Conservation (phyloP, 1,140 invertebrate species). For the Notospermus geniculatus region DNA sequence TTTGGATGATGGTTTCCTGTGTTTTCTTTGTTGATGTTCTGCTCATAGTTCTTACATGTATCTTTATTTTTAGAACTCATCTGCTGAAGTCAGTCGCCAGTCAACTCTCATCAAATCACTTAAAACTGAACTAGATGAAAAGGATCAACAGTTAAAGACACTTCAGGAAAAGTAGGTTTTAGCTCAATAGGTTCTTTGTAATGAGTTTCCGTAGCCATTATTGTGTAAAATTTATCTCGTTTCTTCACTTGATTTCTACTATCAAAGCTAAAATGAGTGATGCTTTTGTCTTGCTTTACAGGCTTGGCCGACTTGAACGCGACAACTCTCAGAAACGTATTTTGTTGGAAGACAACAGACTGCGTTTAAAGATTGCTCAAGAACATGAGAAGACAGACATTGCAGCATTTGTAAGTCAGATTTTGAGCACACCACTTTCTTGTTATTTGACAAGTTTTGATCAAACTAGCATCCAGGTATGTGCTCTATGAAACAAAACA, state of each 20-base stretch:
- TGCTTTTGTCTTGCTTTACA: constrained; percentile 35
- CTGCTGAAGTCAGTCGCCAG: constrained; percentile 41
- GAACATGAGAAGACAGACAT: constrained; percentile 44
- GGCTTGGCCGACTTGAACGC: constrained; percentile 45
- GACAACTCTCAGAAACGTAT: constrained; percentile 49
- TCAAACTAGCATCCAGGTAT: too few relatives aligned
- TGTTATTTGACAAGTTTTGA: too few relatives aligned
- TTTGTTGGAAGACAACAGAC: constrained; percentile 46
- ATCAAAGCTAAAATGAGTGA: constrained; percentile 9
- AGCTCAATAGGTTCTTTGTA: constrained; percentile 15
- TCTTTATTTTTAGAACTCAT: constrained; percentile 32
- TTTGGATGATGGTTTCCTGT: too few relatives aligned
- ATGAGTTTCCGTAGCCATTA: background rate
- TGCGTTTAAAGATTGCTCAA: constrained; percentile 42
- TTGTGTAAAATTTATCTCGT: background rate
- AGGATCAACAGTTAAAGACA: constrained; percentile 36
- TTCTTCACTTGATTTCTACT: background rate
- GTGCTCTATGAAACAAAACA: too few relatives aligned
- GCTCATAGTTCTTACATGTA: too few relatives aligned
- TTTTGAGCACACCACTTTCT: background rate
- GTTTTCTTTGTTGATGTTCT: too few relatives aligned
- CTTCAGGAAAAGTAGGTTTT: constrained; percentile 41
- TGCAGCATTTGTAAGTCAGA: constrained; percentile 34
- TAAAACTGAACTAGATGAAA: constrained; percentile 42
- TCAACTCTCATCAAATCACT: constrained; percentile 31